These are phyloP conservation scores for Parascotia fuliginaria DNA, from an alignment of 2,888 invertebrate species.

Conservation along the genomic window DNA sequence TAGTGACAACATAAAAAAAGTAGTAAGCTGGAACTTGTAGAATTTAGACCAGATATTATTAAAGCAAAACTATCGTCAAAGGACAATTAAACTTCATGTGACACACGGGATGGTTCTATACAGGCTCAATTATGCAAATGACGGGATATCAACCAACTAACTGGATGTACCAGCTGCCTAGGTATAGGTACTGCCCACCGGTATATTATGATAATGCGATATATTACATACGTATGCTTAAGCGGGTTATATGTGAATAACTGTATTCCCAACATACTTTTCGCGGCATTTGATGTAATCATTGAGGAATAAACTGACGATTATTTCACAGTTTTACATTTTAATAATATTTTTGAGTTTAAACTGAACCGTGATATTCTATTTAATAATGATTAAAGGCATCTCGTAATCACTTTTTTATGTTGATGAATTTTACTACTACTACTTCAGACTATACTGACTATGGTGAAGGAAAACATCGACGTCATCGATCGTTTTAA, in stretches of 20 bases:
- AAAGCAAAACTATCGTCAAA: slow-evolving; percentile 23
- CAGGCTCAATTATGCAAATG: slow-evolving; percentile 52
- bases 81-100: slow-evolving; percentile 29
- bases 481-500: no score
- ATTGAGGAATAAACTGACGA: no score
- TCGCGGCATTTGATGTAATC: slow-evolving; percentile 12
- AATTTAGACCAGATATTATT: no score
- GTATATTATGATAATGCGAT: slow-evolving; percentile 27
- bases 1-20: no score
- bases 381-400: background rate
- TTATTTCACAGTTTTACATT: no score
- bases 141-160: slow-evolving; percentile 44
- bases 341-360: background rate
- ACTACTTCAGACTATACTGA: no score
- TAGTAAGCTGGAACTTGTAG: background rate
- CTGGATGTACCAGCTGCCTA: slow-evolving; percentile 30
- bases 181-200: background rate
- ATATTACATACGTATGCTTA: slow-evolving; percentile 20
- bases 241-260: slow-evolving; percentile 28
- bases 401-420: no score
- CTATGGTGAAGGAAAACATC: no score
- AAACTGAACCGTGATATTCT: background rate
- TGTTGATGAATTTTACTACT: no score
- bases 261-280: slow-evolving; percentile 15
- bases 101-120: slow-evolving; percentile 28